Percentiles rank a stretch among this genome's conserved stretches.
These are phyloP conservation scores for Eugnorisma glareosa DNA, from an alignment of 2,888 invertebrate species.

Conservation along the genomic window DNA sequence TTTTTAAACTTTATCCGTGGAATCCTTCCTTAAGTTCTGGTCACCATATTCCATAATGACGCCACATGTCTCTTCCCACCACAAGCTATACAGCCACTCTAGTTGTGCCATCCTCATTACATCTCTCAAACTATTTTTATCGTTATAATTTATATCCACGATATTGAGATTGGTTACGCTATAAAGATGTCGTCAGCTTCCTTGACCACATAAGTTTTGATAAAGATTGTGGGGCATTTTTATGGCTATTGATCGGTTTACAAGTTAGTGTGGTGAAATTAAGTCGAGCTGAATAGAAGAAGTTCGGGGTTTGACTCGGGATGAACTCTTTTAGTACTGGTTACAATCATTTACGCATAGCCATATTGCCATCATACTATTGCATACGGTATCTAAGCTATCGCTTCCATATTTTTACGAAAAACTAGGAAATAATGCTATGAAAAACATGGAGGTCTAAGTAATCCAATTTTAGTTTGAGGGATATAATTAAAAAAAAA, in stretches of 20 bases:
- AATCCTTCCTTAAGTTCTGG: neutral
- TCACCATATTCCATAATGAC: neutral
- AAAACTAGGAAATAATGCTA: no score
- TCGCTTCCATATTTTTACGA: no score
- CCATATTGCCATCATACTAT: no score
- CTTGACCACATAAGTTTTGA: slow-evolving; percentile 48
- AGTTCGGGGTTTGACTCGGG: neutral
- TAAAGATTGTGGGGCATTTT: slow-evolving; percentile 20
- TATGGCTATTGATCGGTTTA: slow-evolving; percentile 15
- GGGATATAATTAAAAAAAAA: no score
- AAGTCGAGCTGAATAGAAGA: neutral
- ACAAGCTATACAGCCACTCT: slow-evolving; percentile 40
- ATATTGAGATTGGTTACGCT: slow-evolving; percentile 76
- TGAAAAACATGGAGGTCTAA: no score
- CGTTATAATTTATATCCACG: slow-evolving; percentile 76
- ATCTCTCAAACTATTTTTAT: slow-evolving; percentile 81
- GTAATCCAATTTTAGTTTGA: no score
- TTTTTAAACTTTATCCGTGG: neutral
- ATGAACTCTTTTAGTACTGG: neutral
- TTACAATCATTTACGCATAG: no score
- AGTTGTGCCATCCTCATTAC: slow-evolving; percentile 72
- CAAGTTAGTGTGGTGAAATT: neutral
- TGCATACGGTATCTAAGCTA: no score
- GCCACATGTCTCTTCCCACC: slow-evolving; percentile 19
- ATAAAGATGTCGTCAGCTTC: slow-evolving; percentile 67